Conservation (phyloP, 2,113 vertebrate species). For the Murina feae region DNA sequence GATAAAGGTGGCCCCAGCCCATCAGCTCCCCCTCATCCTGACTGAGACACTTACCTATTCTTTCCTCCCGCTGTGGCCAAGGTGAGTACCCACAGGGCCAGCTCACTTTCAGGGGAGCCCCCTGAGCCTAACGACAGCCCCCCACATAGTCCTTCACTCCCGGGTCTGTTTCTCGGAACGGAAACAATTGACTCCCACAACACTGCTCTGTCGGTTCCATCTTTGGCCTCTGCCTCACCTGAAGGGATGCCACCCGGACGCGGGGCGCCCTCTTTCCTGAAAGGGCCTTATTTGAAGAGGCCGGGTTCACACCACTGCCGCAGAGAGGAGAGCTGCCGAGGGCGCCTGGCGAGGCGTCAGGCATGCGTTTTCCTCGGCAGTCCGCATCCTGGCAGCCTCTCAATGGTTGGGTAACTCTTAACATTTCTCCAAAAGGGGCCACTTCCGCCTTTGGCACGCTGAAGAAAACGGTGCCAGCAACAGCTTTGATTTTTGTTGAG, state of each 20-base stretch:
- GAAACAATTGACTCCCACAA: not conserved
- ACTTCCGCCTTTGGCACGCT: not conserved
- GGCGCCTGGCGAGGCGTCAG: not conserved
- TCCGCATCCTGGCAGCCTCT: not conserved
- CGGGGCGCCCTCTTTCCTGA: not conserved
- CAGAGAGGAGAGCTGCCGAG: not conserved
- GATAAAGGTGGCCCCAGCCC: not conserved
- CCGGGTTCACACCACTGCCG: not conserved
- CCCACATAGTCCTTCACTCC: not conserved
- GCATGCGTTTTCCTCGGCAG: not conserved
- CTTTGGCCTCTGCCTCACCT: not conserved
- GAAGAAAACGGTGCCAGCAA: not conserved
- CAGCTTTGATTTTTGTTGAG: constrained; percentile 40
- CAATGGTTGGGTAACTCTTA: not conserved
- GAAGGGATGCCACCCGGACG: not conserved
- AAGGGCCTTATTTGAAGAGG: not conserved
- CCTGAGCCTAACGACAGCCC: not conserved
- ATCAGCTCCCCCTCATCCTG: not conserved
- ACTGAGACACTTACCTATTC: not conserved
- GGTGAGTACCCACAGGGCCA: not conserved
- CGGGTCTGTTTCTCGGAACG: not conserved
- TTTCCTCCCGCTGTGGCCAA: not conserved
- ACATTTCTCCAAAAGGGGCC: not conserved
- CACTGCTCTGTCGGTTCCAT: not conserved
- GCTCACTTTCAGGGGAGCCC: not conserved